Conservation (phyloP, 2,888 invertebrate species). For the Luperina nickerlii region DNA sequence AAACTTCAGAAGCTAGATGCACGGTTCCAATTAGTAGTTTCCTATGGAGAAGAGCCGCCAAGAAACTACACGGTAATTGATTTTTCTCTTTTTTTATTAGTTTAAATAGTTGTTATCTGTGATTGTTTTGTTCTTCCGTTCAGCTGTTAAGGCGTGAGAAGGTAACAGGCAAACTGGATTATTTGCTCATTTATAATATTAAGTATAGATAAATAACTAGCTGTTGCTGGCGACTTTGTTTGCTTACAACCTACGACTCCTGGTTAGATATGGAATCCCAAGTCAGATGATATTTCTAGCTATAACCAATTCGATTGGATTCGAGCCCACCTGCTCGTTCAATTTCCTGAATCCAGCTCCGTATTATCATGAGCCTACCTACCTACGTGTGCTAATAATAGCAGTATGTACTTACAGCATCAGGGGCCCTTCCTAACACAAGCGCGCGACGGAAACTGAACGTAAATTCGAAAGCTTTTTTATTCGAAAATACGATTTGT, state of each 20-base stretch:
- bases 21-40: too few species aligned
- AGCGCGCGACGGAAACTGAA: neutral
- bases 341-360: constrained; percentile 23
- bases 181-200: neutral
- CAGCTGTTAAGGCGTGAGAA: neutral
- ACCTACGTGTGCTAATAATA: neutral
- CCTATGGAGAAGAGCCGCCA: too few species aligned
- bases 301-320: neutral
- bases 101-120: too few species aligned
- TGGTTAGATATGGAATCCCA: neutral
- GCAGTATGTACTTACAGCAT: neutral
- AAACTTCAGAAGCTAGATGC: too few species aligned
- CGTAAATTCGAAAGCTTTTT: neutral
- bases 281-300: neutral
- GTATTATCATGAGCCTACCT: neutral
- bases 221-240: neutral
- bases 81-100: too few species aligned
- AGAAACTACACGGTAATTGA: too few species aligned
- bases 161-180: neutral
- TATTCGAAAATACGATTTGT: too few species aligned
- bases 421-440: neutral
- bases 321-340: neutral
- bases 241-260: neutral
- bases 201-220: neutral
- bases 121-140: too few species aligned